phyloP scores from a whole-genome alignment of 2,113 vertebrate species.

The Telmatochromis sp. region DNA sequence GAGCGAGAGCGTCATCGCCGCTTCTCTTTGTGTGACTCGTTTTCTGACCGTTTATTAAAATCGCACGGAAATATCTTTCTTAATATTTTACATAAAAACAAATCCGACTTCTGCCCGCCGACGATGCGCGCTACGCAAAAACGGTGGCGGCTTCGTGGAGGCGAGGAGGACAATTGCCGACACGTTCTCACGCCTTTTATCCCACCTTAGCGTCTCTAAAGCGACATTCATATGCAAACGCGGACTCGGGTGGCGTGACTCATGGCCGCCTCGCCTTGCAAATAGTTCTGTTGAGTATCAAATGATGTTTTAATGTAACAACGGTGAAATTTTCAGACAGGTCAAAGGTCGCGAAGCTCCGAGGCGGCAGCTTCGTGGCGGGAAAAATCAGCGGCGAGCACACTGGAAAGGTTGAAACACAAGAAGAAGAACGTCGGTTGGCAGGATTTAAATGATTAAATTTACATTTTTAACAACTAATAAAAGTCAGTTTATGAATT shows the following conservation, averaged over 20 bases:
- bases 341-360: neutral
- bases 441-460: neutral
- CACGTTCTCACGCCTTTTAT: neutral
- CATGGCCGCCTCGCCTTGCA: neutral
- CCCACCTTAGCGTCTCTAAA: neutral
- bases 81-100: conserved; percentile 75
- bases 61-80: conserved; percentile 26
- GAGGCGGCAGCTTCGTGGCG: neutral
- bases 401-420: neutral
- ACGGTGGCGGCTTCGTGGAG: neutral
- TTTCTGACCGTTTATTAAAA: conserved; percentile 63
- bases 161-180: conserved; percentile 12
- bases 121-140: conserved; percentile 61
- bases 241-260: neutral
- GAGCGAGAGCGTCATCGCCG: conserved; percentile 15
- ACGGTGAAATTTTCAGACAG: neutral
- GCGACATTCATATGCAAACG: conserved; percentile 54
- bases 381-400: neutral
- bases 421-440: neutral
- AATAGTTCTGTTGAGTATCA: conserved; percentile 11
- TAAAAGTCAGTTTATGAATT: neutral
- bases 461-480: neutral
- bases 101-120: conserved; percentile 34
- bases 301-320: neutral
- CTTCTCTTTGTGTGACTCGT: conserved; percentile 23